These are phyloP conservation scores for Mormyrops boulengeri DNA, from an alignment of 2,797 vertebrate genomes.

Conservation along the genomic window DNA sequence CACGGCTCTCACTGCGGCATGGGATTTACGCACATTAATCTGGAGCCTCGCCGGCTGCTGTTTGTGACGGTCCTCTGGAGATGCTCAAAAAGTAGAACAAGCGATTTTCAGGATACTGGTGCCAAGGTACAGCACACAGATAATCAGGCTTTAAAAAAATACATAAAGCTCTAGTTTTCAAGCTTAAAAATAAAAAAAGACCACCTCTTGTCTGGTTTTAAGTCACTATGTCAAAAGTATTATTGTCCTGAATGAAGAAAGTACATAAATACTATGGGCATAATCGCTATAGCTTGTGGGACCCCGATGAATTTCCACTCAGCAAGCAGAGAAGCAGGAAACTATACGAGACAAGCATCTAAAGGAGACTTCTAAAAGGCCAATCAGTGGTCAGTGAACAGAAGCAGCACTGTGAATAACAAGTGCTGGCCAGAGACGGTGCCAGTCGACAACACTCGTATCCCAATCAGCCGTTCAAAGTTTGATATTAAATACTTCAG, in stretches of 20 bases:
- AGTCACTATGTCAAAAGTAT: not conserved
- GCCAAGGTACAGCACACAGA: not conserved
- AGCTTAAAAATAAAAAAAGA: not conserved
- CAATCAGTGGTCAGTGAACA: not conserved
- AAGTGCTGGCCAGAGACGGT: not conserved
- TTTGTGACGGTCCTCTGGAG: not conserved
- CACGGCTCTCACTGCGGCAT: not conserved
- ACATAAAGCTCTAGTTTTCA: not conserved
- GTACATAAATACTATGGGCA: not conserved
- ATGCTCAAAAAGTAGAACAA: not conserved
- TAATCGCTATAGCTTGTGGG: not conserved
- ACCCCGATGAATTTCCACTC: not conserved
- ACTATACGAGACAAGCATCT: not conserved
- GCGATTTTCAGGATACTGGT: not conserved
- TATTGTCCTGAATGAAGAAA: not conserved
- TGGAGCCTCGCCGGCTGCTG: not conserved
- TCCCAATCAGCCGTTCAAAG: not conserved
- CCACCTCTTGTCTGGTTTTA: not conserved
- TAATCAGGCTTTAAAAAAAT: not conserved
- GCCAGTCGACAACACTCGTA: not conserved
- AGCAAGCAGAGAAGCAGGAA: not conserved
- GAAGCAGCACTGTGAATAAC: not conserved
- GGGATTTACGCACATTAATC: not conserved
- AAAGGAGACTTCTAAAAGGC: not conserved
- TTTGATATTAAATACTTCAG: not conserved